A percentile compares a stretch with the other conserved stretches of the same genome.
phyloP scores from a whole-genome alignment of 2,113 vertebrate genomes.

The Austrofundulus limnaeus region DNA sequence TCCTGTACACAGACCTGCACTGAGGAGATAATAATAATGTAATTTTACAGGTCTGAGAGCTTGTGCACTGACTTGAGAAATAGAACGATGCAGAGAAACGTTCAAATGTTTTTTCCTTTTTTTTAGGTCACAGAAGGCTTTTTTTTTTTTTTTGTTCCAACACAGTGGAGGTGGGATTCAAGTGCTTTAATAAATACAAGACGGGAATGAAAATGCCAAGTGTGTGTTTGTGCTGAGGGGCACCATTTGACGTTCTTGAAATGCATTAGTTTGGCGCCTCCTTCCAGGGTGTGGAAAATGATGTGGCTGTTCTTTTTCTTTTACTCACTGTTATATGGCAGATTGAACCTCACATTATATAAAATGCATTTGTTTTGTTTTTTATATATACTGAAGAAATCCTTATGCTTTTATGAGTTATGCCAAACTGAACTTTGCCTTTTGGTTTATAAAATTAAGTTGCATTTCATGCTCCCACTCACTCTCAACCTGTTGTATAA shows the following conservation, averaged over 20 bases:
- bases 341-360: constrained; percentile 28
- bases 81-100: neutral
- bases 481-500: constrained; percentile 13
- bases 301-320: constrained; percentile 30
- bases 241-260: constrained; percentile 54
- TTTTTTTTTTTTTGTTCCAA: constrained; percentile 10
- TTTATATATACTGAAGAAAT: constrained; percentile 1
- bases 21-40: neutral
- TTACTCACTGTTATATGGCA: constrained; percentile 37
- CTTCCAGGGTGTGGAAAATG: constrained; percentile 27
- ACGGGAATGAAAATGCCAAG: constrained; percentile 57
- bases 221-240: constrained; percentile 62
- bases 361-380: constrained; percentile 15
- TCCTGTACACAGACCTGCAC: constrained; percentile 17
- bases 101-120: constrained; percentile 1
- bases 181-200: constrained; percentile 66
- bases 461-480: constrained; percentile 19
- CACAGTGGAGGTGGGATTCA: constrained; percentile 31
- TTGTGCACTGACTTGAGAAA: neutral
- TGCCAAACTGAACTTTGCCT: constrained; percentile 23
- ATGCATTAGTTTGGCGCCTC: constrained; percentile 51
- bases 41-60: neutral
- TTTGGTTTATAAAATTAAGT: constrained; percentile 11
- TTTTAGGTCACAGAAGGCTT: constrained; percentile 30
- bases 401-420: constrained; percentile 11